Evolutionary conservation across 1,140 invertebrate species (phyloP).

Genomic region (Scaptodrosophila lebanonensis): DNA sequence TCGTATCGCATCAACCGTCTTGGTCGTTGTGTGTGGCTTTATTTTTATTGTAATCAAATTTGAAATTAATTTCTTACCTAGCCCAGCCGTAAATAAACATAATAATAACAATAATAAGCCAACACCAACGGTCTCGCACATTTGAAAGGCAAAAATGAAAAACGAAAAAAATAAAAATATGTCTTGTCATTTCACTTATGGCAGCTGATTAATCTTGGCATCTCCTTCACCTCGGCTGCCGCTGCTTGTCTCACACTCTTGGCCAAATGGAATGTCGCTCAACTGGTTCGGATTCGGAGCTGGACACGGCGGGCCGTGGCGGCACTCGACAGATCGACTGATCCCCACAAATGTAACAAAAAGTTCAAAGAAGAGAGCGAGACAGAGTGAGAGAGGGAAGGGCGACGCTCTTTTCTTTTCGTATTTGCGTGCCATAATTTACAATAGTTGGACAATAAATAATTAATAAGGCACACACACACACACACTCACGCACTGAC

Average conservation of each 20-base stretch:
- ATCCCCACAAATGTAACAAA: slow-evolving; percentile 34
- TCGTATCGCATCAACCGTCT: too few species aligned
- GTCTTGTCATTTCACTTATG: slow-evolving; percentile 71
- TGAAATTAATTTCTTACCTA: slow-evolving; percentile 58
- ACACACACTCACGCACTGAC: background rate
- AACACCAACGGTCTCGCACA: slow-evolving; percentile 7
- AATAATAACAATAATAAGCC: slow-evolving; percentile 57
- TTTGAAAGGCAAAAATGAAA: slow-evolving; percentile 3
- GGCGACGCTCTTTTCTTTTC: slow-evolving; percentile 24
- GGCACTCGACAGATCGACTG: slow-evolving; percentile 67
- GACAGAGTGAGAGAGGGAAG: slow-evolving; percentile 13
- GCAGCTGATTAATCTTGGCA: slow-evolving; percentile 74
- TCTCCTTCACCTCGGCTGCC: slow-evolving; percentile 39
- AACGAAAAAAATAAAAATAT: slow-evolving; percentile 42
- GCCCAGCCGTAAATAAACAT: slow-evolving; percentile 62
- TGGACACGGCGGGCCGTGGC: too few species aligned
- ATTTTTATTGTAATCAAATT: slow-evolving; percentile 73
- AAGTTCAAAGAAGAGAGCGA: background rate
- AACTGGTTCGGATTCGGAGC: too few species aligned
- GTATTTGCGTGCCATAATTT: slow-evolving; percentile 54
- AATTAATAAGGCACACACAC: slow-evolving; percentile 56
- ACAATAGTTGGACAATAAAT: slow-evolving; percentile 63
- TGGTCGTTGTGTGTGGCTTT: slow-evolving; percentile 38
- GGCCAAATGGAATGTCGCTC: slow-evolving; percentile 8
- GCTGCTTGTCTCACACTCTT: too few species aligned